A percentile compares a stretch with the other conserved stretches of the same genome.
These are phyloP conservation scores for Drosophila pachea DNA, from an alignment of 1,140 invertebrate species.

Conservation along the genomic window DNA sequence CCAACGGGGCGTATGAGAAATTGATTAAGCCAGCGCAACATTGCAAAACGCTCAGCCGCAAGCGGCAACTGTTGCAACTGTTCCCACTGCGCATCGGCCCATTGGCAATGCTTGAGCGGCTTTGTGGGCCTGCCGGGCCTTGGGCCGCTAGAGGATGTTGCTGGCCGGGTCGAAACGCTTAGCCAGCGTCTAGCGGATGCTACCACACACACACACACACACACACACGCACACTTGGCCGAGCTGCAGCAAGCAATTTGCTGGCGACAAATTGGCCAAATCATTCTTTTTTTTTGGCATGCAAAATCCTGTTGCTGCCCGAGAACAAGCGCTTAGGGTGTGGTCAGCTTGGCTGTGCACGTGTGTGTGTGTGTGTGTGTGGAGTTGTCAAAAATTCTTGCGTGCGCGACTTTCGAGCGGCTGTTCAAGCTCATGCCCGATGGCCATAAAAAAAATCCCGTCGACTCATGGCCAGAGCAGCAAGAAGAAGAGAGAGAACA, in stretches of 20 bases:
- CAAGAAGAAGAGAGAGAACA: slow-evolving; percentile 45
- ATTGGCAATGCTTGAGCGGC: slow-evolving; percentile 72
- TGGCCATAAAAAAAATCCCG: slow-evolving; percentile 35
- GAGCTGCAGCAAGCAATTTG: background rate
- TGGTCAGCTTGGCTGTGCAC: background rate
- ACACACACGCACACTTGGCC: background rate
- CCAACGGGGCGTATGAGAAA: slow-evolving; percentile 53
- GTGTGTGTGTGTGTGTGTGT: slow-evolving; percentile 8
- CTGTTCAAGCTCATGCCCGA: slow-evolving; percentile 52
- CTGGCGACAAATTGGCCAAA: slow-evolving; percentile 19
- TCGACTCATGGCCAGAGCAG: slow-evolving; percentile 44
- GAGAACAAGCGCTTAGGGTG: too few relatives aligned
- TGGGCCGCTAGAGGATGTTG: slow-evolving; percentile 55
- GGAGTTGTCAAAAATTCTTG: slow-evolving; percentile 38
- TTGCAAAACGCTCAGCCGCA: slow-evolving; percentile 48
- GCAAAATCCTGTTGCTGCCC: too few relatives aligned
- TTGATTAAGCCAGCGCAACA: slow-evolving; percentile 58
- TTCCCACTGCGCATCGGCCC: slow-evolving; percentile 42
- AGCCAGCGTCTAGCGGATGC: slow-evolving; percentile 51
- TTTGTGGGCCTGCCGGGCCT: slow-evolving; percentile 58
- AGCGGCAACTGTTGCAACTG: slow-evolving; percentile 32
- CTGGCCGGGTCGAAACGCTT: slow-evolving; percentile 3
- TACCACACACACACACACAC: slow-evolving; percentile 6
- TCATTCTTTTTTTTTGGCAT: background rate
- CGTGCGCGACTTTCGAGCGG: slow-evolving; percentile 36